A percentile compares a stretch with the other conserved stretches of the same genome.
Conservation (phyloP, 2,888 invertebrate species). For the Allophyes oxyacanthae region DNA sequence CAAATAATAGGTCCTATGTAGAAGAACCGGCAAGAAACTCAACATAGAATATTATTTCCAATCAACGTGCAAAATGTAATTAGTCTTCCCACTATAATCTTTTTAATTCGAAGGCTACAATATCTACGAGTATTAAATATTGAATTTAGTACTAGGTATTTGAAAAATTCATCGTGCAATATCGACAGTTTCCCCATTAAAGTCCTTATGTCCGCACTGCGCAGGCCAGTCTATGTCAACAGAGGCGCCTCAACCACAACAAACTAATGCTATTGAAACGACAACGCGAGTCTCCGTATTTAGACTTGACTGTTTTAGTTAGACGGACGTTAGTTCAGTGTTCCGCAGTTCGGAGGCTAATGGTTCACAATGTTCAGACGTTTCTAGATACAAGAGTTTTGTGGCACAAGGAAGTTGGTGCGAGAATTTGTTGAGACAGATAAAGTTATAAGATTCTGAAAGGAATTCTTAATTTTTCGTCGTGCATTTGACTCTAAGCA, state of each 20-base stretch:
- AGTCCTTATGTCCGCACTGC: slow-evolving; percentile 31
- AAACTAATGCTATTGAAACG: slow-evolving; percentile 54
- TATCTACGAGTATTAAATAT: no score
- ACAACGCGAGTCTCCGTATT: slow-evolving; percentile 50
- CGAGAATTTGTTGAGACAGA: no score
- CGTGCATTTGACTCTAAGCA: no score
- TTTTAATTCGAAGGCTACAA: no score
- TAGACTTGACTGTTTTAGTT: slow-evolving; percentile 54
- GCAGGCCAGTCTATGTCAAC: slow-evolving; percentile 34
- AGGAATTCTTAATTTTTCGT: no score
- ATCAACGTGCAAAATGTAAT: no score
- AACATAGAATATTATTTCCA: no score
- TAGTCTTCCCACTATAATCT: no score
- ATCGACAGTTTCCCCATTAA: slow-evolving; percentile 39
- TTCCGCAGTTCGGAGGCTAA: slow-evolving; percentile 43
- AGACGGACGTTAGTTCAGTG: slow-evolving; percentile 28
- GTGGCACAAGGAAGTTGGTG: background rate
- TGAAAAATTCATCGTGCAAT: slow-evolving; percentile 11
- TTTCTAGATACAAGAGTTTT: slow-evolving; percentile 15
- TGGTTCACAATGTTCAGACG: slow-evolving; percentile 37
- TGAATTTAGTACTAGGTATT: background rate
- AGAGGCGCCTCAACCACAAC: slow-evolving; percentile 48
- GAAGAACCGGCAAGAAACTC: no score
- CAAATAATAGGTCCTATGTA: no score
- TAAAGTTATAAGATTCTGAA: no score